phyloP scores from a whole-genome alignment of 2,888 invertebrate species.

The Calameuta idolon region DNA sequence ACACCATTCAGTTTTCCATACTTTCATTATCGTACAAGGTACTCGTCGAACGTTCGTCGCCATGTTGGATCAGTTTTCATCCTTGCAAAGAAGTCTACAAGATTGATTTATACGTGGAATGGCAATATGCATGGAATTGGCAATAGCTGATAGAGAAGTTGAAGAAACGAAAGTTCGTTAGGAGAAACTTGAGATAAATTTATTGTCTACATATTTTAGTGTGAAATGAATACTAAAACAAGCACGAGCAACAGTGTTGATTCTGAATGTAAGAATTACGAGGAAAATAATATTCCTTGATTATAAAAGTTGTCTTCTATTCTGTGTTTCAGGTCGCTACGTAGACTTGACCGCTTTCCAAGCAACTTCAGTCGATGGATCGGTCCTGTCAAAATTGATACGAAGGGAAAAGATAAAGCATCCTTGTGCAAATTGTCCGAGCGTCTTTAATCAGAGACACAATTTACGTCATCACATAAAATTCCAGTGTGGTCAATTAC shows the following conservation, averaged over 20 bases:
- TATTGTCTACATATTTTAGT: neutral
- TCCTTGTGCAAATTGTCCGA: constrained; percentile 35
- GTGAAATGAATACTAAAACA: neutral
- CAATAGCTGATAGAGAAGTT: neutral
- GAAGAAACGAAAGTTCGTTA: neutral
- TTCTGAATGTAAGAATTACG: neutral
- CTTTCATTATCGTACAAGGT: constrained; percentile 25
- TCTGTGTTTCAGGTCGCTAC: neutral
- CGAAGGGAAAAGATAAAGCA: neutral
- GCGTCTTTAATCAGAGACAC: constrained; percentile 2
- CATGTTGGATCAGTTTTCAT: constrained; percentile 13
- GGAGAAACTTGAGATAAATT: neutral
- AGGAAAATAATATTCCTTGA: neutral
- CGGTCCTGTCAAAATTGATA: neutral
- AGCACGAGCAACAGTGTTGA: neutral
- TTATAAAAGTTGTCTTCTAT: neutral
- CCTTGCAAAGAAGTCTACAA: neutral
- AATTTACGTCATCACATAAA: constrained; percentile 21
- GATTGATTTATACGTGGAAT: neutral
- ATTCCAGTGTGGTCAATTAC: constrained; percentile 37
- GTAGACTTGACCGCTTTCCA: neutral
- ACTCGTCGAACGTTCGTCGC: constrained; percentile 17
- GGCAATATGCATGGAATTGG: neutral
- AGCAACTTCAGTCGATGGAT: neutral
- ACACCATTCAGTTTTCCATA: constrained; percentile 34